Evolutionary conservation across 2,888 invertebrate species (phyloP).

Genomic region (Ormyrus rosae): DNA sequence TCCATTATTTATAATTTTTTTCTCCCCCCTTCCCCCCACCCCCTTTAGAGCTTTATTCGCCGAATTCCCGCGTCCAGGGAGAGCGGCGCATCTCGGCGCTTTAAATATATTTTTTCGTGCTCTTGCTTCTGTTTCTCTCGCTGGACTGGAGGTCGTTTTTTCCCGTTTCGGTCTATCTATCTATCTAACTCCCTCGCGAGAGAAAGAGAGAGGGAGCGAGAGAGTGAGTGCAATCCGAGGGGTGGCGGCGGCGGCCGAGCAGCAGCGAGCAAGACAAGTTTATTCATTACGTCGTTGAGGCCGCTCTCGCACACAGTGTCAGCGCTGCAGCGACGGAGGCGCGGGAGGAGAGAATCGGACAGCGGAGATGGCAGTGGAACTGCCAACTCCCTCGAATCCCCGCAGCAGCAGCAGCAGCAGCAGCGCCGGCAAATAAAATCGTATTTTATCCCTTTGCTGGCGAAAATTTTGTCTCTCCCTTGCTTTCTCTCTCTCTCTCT

Average conservation of each 20-base stretch:
- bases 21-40: not conserved
- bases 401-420: conserved; percentile 13
- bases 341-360: conserved; percentile 46
- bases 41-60: not conserved
- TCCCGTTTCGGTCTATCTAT: conserved; percentile 57
- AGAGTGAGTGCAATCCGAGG: too few species aligned
- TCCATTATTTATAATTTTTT: conserved; percentile 38
- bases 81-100: conserved; percentile 53
- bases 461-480: conserved; percentile 70
- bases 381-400: conserved; percentile 66
- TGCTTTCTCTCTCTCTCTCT: conserved; percentile 48
- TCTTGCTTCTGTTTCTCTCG: conserved; percentile 23
- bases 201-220: too few species aligned
- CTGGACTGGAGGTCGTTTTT: conserved; percentile 53
- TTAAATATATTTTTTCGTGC: conserved; percentile 58
- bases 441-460: conserved; percentile 74
- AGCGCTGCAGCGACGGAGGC: conserved; percentile 23
- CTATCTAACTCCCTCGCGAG: conserved; percentile 44
- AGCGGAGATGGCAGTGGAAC: conserved; percentile 63
- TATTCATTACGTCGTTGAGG: conserved; percentile 55
- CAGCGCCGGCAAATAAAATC: conserved; percentile 72
- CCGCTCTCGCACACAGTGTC: conserved; percentile 48
- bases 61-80: not conserved
- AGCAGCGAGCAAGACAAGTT: conserved; percentile 55
- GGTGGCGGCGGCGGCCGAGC: conserved; percentile 54